phyloP scores from a whole-genome alignment of 2,113 vertebrate genomes.

The Otocyon megalotis region DNA sequence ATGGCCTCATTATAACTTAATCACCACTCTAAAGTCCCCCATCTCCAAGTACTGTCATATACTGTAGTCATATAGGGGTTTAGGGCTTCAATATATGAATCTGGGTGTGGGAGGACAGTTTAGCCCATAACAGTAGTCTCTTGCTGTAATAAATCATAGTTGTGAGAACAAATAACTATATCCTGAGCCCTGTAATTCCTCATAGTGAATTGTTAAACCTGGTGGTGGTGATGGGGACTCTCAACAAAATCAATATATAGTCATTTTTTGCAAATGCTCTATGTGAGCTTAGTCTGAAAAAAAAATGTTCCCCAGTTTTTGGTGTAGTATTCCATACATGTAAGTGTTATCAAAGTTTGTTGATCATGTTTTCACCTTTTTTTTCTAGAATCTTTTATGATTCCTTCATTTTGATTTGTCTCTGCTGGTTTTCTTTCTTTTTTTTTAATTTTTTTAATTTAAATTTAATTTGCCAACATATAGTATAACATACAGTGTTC shows the following conservation, averaged over 20 bases:
- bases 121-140: neutral
- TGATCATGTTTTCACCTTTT: neutral
- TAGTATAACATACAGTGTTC: no score
- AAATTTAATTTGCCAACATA: no score
- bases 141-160: neutral
- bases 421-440: neutral
- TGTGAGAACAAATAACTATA: neutral
- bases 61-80: neutral
- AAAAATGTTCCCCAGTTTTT: neutral
- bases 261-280: neutral
- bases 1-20: neutral
- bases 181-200: neutral
- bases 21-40: neutral
- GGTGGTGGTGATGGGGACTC: neutral
- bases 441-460: no score
- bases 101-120: fast-evolving
- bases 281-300: neutral
- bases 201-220: neutral
- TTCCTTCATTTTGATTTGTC: neutral
- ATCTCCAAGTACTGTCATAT: neutral
- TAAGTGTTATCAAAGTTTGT: neutral
- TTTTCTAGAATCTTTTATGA: neutral
- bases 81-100: neutral
- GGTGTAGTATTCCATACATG: neutral
- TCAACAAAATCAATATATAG: neutral